Evolutionary conservation across 2,888 invertebrate genomes (phyloP).

Genomic region (Cephus runcator): DNA sequence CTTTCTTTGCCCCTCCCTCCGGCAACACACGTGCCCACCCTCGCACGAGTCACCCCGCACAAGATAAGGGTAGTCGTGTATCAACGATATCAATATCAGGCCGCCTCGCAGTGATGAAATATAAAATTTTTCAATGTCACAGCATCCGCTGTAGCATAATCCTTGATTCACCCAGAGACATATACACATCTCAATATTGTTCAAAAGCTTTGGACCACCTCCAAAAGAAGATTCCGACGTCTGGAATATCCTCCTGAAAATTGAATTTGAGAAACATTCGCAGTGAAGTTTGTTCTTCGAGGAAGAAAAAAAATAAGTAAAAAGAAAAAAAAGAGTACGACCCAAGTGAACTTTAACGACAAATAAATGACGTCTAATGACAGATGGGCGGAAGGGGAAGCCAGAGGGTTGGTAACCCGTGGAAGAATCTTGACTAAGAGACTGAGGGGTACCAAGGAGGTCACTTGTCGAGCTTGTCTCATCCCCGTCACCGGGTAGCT

Average conservation of each 20-base stretch:
- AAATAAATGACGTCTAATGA: slow-evolving; percentile 33
- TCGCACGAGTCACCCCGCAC: neutral
- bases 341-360: slow-evolving; percentile 8
- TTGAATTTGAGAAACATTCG: slow-evolving; percentile 1
- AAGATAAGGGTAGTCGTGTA: slow-evolving; percentile 13
- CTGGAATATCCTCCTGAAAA: neutral
- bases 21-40: neutral
- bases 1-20: neutral
- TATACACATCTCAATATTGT: too few species aligned
- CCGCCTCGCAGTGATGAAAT: slow-evolving; percentile 22
- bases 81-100: slow-evolving; percentile 28
- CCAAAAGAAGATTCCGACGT: neutral
- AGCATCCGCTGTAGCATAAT: slow-evolving; percentile 2
- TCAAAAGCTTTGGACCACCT: too few species aligned
- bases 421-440: too few species aligned
- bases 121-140: slow-evolving; percentile 24
- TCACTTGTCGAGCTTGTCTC: slow-evolving; percentile 33
- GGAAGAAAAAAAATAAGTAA: neutral
- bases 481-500: slow-evolving; percentile 31
- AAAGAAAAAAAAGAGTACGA: slow-evolving; percentile 13
- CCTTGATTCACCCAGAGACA: too few species aligned
- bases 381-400: slow-evolving; percentile 21
- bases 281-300: neutral
- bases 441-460: slow-evolving; percentile 20
- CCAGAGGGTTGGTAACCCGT: too few species aligned